phyloP scores from a whole-genome alignment of 2,888 invertebrate genomes.

The Cephus nigrinus region DNA sequence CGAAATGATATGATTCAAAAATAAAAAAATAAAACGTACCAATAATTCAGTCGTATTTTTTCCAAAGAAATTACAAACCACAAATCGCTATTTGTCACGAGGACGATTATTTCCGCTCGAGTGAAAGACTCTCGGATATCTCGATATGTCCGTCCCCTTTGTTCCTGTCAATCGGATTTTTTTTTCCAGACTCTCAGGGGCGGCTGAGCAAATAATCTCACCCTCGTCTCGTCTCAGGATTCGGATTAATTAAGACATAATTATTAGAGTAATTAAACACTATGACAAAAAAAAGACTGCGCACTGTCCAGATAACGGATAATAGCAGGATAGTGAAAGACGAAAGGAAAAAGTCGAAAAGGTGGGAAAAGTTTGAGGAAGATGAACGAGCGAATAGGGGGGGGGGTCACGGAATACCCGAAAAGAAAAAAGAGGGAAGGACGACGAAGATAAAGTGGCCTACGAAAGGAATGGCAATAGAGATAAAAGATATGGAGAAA shows the following conservation, averaged over 20 bases:
- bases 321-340: conserved; percentile 3
- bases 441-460: conserved; percentile 12
- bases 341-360: not conserved
- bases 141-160: not conserved
- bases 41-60: not conserved
- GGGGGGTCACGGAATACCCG: not conserved
- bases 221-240: conserved; percentile 4
- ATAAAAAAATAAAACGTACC: conserved; percentile 11
- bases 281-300: conserved; percentile 8
- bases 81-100: not conserved
- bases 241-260: not conserved
- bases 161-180: not conserved
- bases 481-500: not conserved
- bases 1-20: conserved; percentile 1
- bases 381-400: not conserved
- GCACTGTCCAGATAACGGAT: conserved; percentile 20
- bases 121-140: not conserved
- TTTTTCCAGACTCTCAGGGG: not conserved
- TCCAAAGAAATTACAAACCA: not conserved
- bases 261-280: conserved; percentile 2
- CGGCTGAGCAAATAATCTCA: not conserved
- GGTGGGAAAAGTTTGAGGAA: not conserved
- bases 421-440: conserved; percentile 10
- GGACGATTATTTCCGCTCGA: not conserved
- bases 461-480: not conserved